Evolutionary conservation across 2,888 invertebrate species (phyloP), one percentile per base, ranked within the genome.

Genomic region (Dryococelus australis): DNA sequence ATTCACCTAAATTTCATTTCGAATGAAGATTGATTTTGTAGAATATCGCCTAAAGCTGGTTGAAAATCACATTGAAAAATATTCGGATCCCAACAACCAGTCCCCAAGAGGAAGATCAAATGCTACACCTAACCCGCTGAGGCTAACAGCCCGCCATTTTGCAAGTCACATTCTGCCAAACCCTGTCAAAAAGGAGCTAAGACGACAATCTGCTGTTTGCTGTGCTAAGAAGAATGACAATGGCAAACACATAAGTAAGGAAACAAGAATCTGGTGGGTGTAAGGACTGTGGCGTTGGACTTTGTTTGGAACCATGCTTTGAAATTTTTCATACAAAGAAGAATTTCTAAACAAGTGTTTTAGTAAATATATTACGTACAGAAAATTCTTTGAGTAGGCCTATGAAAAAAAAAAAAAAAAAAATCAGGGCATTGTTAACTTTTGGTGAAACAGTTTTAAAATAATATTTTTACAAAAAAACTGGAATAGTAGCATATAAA

Each of bases 111-210:
- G 83, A 28, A 83, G 83, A 83, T 24, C 27, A 83, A 26, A 4
- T 83, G 83, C 83, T 27, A 35, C 83, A 35, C 12, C 83, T 83
- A 83, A 83, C 83, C 10, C 12, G 24, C 83, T 43, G 12, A 83
- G 83, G 24, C 83, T 83, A 35, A 83, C 28, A 26, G 83, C 83
- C 9, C 83, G 83, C 83, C 43, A 83, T 83, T 83, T 83, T 83
- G 83, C 27, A 26, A 83, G 83, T 43, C 24, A 83, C 35, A 83
- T 83, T 83, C 83, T 24, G 4, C 83, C 43, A 27, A 83, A 83
- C 26, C 9, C 83, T 83, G 26, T 83, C n/a, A n/a, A 83, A 83
- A 83, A 83, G 0, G 27, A 83, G 83, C 83, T 0, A 43, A 28
- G 27, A 27, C 43, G 83, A 27, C 83, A 83, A 24, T 83, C 27